A percentile compares a stretch with the other conserved stretches of the same genome.
phyloP scores from a whole-genome alignment of 2,797 vertebrate genomes.

The Avahi laniger region DNA sequence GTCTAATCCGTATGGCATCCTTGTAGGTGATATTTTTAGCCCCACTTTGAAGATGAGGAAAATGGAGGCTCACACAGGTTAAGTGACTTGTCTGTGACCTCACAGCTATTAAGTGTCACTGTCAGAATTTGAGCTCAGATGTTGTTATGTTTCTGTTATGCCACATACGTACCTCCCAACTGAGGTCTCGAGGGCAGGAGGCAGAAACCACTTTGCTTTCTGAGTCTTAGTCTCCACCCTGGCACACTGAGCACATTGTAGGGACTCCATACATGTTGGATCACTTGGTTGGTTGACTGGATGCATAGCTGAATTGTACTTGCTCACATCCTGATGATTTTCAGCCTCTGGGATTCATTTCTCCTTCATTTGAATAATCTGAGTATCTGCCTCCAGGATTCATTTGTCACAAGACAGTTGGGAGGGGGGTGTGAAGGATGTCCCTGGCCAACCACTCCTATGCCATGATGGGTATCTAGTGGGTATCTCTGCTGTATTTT shows the following conservation, averaged over 20 bases:
- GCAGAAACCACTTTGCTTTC: background rate
- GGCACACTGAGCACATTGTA: background rate
- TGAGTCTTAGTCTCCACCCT: background rate
- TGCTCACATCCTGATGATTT: background rate
- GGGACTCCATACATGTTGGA: accelerated
- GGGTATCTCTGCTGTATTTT: background rate
- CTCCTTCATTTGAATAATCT: background rate
- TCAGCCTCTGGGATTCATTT: background rate
- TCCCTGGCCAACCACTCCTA: background rate
- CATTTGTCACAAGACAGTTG: background rate
- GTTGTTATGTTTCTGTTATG: background rate
- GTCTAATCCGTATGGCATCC: background rate
- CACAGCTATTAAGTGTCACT: background rate
- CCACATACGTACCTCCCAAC: background rate
- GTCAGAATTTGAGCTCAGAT: background rate
- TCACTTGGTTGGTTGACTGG: background rate
- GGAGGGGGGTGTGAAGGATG: background rate
- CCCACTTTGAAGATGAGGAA: background rate
- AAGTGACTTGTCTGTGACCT: background rate
- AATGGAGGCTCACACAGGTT: background rate
- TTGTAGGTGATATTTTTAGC: background rate
- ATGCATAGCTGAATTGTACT: background rate
- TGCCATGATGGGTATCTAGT: background rate
- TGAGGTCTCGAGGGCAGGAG: background rate
- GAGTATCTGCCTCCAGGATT: background rate